Base-by-base conservation (phyloP, 2,113 vertebrate species). In the Clupea harengus region DNA sequence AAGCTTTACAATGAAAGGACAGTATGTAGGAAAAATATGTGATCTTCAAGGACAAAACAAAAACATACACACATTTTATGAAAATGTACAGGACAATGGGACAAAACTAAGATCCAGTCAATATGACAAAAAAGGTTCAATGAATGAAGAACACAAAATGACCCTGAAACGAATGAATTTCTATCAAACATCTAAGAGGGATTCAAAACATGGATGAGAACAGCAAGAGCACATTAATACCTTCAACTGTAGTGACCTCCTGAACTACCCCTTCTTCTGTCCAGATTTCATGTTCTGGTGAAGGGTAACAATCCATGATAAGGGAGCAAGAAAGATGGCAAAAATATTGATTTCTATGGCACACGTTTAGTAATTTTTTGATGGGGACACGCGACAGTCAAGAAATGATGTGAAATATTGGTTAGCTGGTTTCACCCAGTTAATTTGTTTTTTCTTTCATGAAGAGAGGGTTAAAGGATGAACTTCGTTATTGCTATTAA, bases 271-370 rank as follows among this genome's bases (percentile, higher is more conserved):
- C 90, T 89, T 94, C 93, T 88, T 93, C 93, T 82, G 89, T 90
- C 93, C 93, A 91, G 88, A 90, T 93, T 87, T 93, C 85, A 90
- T 82, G 89, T 86, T 94, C 93, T 47, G 91, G 89, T 92, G 85
- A 89, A 92, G 85, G 44, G 85, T 47, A 86, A 93, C 32, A 85
- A 91, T 60, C 87, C 25, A 80, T 83, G 47, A 83, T 75, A 83
- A 80, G 91, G 85, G 87, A 67, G 57, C 82, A 81, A 52, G 85
- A 88, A 88, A 89, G 45, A 84, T 88, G 82, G 54, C 5, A 82
- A 32, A 82, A 50, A 20, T 78, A n/a, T 20, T 44, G 46, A 7
- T 32, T 39, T 13, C 28, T 78, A 32, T 15, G 10, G 17, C 72
- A 78, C 32, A 8, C 6, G 20, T 64, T 64, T n/a, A 64, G 67